These are phyloP conservation scores for Poeciliopsis occidentalis DNA, from an alignment of 2,113 vertebrate genomes.

Conservation along the genomic window DNA sequence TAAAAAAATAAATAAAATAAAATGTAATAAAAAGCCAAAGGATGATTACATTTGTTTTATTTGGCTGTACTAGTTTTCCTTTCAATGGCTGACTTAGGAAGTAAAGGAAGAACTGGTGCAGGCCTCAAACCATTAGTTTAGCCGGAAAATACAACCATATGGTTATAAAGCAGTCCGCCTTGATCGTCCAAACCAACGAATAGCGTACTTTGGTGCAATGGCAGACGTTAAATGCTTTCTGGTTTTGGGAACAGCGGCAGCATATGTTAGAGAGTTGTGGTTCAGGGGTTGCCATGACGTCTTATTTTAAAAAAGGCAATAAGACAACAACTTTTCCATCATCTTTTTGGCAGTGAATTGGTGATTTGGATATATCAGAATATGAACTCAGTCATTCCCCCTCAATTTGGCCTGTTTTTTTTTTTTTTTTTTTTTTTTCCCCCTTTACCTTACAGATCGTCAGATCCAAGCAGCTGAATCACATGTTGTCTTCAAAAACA, in stretches of 20 bases:
- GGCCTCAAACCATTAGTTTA: slow-evolving; percentile 46
- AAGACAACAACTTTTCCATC: neutral
- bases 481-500: neutral
- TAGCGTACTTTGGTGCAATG: slow-evolving; percentile 41
- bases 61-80: slow-evolving; percentile 14
- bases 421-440: neutral
- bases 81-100: slow-evolving; percentile 28
- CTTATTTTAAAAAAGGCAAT: neutral
- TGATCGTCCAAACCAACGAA: slow-evolving; percentile 53
- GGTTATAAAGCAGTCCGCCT: slow-evolving; percentile 45
- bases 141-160: slow-evolving; percentile 68
- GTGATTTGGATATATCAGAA: neutral
- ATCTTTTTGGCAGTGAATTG: neutral
- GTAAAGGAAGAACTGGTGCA: slow-evolving; percentile 38
- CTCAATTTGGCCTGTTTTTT: neutral
- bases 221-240: slow-evolving; percentile 54
- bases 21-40: neutral
- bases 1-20: slow-evolving; percentile 1
- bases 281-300: slow-evolving; percentile 10
- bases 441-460: neutral
- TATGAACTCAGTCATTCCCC: neutral
- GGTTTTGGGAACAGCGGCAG: slow-evolving; percentile 19
- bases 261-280: slow-evolving; percentile 33
- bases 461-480: neutral
- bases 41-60: neutral